Evolutionary conservation across 2,113 vertebrate species (phyloP), one percentile per base, ranked within the genome.

Genomic region (Sinocyclocheilus grahami): DNA sequence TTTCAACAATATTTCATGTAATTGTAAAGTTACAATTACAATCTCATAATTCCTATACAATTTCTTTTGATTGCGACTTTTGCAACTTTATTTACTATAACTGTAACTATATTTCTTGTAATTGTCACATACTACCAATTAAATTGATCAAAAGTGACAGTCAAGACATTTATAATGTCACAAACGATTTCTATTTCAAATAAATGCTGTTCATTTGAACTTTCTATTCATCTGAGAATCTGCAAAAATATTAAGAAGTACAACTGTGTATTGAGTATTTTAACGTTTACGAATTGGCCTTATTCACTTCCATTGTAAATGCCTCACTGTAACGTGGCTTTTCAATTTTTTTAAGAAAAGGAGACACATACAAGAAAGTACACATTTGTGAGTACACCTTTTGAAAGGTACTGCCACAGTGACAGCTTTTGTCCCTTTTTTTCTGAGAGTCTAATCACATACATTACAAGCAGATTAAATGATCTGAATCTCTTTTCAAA

Each of bases 391-490:
- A 42, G 39, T 42, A 42, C 39, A 51, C 48, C 13, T 51, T 14
- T 51, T 51, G 7, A 13, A 51, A 51, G 2, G 48, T 51, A 51
- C 48, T 51, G 48, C 48, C 48, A 51, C 48, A 14, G 48, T 51
- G 48, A 51, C 48, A 51, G 46, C 10, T 48, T 51, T 53, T 53
- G 46, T 48, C 12, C 46, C 46, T 53, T 51, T 55, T 53, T 53
- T 18, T 55, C 5, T 55, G 53, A 55, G 16, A 48, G 69, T 37
- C 60, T 82, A 77, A 77, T 77, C 65, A 83, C 63, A 65, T 55
- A 51, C 42, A 48, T 42, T 86, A 63, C 60, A 12, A 37, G 42
- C 55, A 69, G 71, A 86, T 71, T 20, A 74, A 51, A 87, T 58
- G 30, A 79, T 79, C 63, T 13, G 4, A 58, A 78, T 22, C 63